Conservation (phyloP, 1,140 invertebrate species). For the Spodoptera litura region DNA sequence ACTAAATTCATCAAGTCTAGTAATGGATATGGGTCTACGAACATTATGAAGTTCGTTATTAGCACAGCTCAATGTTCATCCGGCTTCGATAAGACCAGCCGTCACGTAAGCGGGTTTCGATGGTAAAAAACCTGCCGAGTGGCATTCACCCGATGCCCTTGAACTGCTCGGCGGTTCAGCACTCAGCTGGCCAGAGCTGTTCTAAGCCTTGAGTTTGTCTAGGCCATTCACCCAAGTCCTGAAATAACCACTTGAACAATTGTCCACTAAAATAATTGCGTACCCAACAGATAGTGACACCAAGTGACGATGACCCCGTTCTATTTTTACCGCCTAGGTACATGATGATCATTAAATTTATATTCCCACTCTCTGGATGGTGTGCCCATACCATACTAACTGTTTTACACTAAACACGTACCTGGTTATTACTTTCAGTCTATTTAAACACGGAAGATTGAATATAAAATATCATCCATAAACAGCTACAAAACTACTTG, state of each 20-base stretch:
- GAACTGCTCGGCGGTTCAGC: conserved; percentile 75
- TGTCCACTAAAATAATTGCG: conserved; percentile 51
- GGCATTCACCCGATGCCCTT: conserved; percentile 82
- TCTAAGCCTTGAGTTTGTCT: conserved; percentile 75
- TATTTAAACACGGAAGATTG: conserved; percentile 43
- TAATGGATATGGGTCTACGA: background rate
- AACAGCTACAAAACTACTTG: conserved; percentile 21
- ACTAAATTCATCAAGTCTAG: conserved; percentile 22
- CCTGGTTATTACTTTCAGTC: conserved; percentile 46
- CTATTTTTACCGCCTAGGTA: conserved; percentile 45
- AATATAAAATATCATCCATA: conserved; percentile 17
- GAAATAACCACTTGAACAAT: conserved; percentile 57
- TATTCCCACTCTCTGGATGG: conserved; percentile 50
- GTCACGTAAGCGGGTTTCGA: conserved; percentile 73
- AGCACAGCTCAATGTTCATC: conserved; percentile 66
- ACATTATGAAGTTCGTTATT: conserved; percentile 58
- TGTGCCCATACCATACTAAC: conserved; percentile 37
- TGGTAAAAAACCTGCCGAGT: conserved; percentile 78
- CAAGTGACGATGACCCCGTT: conserved; percentile 43
- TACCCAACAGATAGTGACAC: conserved; percentile 31
- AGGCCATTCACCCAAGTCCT: conserved; percentile 75
- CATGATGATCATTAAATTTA: conserved; percentile 57
- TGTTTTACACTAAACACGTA: conserved; percentile 53
- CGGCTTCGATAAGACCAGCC: conserved; percentile 72
- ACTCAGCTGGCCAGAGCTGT: conserved; percentile 73